Evolutionary conservation across 92 coral and sea anemone genomes (phyloP), one percentile per base, ranked within the genome.

Genomic region (Nematostella vectensis): DNA sequence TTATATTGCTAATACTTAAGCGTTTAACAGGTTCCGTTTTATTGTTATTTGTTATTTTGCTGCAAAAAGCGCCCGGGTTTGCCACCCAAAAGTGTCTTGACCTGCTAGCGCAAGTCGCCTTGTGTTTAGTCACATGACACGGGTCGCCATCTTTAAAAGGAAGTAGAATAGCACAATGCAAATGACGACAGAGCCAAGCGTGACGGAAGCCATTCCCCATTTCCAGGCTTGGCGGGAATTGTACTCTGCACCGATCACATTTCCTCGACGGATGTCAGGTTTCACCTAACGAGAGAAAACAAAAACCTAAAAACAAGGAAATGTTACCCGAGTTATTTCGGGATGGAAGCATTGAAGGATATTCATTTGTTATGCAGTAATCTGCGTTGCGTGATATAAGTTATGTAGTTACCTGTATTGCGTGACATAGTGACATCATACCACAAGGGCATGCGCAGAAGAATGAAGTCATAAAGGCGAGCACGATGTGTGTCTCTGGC

Each of bases 401-500:
- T 33, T 15, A n/a, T n/a, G n/a, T 0, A 13, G 50, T 42, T 70
- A 77, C 83, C 83, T 70, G 72, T 30, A 70, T 54, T 51, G 83
- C 74, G 60, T 77, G 62, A 48, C 65, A 64, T 31, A 77, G 57
- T 29, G 83, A 77, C 58, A 70, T 49, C 69, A 77, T 9, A 17
- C 83, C 83, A 58, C 78, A 77, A 24, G 83, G 83, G 33, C 74
- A 77, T 50, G 59, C 65, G 78, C 83, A 77, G 38, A 77, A 64
- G 25, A 77, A 22, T 13, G 78, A 48, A 50, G 73, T 77, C n/a
- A 77, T 31, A 9, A 63, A 28, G 4, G 72, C 69, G 11, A 77
- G 31, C 27, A 40, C 23, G 13, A 77, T 45, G 42, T 77, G 83
- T 22, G 69, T 77, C 13, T 67, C 72, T 25, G 83, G 83, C 30